Base-by-base conservation (phyloP, 2,888 invertebrate species). In the Cosmia pyralina region DNA sequence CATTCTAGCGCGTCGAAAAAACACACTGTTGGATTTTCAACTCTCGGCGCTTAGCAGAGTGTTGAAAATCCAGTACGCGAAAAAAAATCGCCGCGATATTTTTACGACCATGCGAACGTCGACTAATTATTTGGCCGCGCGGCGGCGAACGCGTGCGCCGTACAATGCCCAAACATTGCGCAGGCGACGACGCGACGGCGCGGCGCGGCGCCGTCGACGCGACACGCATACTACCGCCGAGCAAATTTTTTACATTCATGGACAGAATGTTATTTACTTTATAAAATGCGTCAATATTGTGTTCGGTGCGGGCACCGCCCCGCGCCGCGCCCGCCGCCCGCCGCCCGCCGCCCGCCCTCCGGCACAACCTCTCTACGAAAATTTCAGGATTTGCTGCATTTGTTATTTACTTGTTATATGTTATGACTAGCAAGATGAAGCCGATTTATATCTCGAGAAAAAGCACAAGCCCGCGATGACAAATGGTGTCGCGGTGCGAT, bases 101-200 rank as follows among this genome's bases (percentile, higher is more conserved):
- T n/a, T n/a, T n/a, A n/a, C n/a, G n/a, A n/a, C n/a, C n/a, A n/a
- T n/a, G n/a, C n/a, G n/a, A n/a, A n/a, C n/a, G n/a, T n/a, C n/a
- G n/a, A n/a, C n/a, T 77, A 75, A 75, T 82, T 72, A 73, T 71
- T 68, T 69, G 64, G 72, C 81, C 28, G 17, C 60, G n/a, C n/a
- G n/a, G n/a, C 11, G 11, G 57, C 57, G 65, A 57, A 19, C 53
- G 48, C 77, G 64, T 60, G 53, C 22, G n/a, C 72, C 41, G 44
- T 60, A 63, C 68, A 79, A 66, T 75, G 60, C 71, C 59, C 68
- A 76, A 82, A 79, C 70, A 72, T 34, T 53, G 69, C 70, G 62
- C 62, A n/a, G 19, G 69, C 75, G 70, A 63, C 67, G 22, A n/a
- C n/a, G n/a, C n/a, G n/a, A n/a, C 34, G 34, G 4, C 34, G 4